These are phyloP conservation scores for Styela clava DNA, from an alignment of 23 tunicate genomes.

Conservation along the genomic window DNA sequence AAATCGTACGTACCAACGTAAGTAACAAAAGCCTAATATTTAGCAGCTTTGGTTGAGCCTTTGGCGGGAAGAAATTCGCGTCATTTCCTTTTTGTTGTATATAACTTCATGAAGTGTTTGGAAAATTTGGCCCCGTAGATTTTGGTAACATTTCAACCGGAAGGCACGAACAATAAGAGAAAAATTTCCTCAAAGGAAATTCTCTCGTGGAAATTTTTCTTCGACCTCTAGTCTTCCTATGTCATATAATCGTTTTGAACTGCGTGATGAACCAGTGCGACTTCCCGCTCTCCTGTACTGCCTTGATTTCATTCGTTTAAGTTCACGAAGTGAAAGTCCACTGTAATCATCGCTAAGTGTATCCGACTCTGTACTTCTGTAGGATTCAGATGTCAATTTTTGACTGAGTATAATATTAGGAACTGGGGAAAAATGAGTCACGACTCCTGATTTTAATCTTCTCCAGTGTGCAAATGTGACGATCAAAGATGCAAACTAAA, in stretches of 20 bases:
- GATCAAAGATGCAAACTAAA: constrained; percentile 15
- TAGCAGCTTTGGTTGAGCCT: no score
- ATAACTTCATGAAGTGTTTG: background rate
- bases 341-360: constrained; percentile 57
- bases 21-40: no score
- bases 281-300: constrained; percentile 25
- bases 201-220: constrained; percentile 67
- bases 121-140: background rate
- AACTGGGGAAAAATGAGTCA: constrained; percentile 28
- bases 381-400: constrained; percentile 31
- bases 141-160: background rate
- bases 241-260: constrained; percentile 55
- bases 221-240: constrained; percentile 50
- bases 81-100: no score
- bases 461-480: constrained; percentile 20
- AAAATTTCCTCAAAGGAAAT: constrained; percentile 24
- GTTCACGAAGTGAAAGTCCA: constrained; percentile 43
- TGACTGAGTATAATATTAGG: constrained; percentile 23
- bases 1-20: no score
- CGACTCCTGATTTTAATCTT: constrained; percentile 3
- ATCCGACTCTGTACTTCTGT: constrained; percentile 65
- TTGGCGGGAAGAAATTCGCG: no score
- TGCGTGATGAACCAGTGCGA: background rate
- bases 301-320: constrained; percentile 49
- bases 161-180: background rate